Evolutionary conservation across 1,140 invertebrate species (phyloP), one percentile per base, ranked within the genome.

Genomic region (Papilio polytes): DNA sequence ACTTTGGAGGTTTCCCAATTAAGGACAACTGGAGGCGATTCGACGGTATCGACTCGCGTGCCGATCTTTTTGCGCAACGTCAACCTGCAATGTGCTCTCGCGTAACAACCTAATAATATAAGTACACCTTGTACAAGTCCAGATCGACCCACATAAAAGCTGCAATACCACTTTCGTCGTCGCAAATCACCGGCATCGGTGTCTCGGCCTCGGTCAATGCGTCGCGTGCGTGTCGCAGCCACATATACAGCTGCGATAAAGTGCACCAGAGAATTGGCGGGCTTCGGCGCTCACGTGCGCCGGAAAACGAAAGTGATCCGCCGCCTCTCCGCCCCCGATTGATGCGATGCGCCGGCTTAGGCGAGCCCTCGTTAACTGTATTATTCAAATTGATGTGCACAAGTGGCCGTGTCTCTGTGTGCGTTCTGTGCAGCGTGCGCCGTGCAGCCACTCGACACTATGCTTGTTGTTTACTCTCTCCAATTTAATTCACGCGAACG

Each of bases 151-250:
- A 93, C 91, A 94, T 93, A 94, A 94, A 94, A 92, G 92, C 87
- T 91, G 94, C 89, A 92, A 90, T 94, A 93, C 94, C 94, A 95
- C 94, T 95, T 95, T 95, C 94, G 91, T 87, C 90, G 90, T 94
- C 89, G 92, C 92, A 94, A 94, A 94, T 94, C 92, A 92, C 89
- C 86, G 89, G 84, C 85, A 87, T 85, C 85, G 86, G 89, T 91
- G 92, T 92, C 93, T 92, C 93, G 92, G 91, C 92, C 93, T 93
- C 93, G 92, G 93, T 94, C 92, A 94, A 89, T 91, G 92, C 87
- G 90, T 91, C 89, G 91, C 89, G 90, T 91, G 91, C 86, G 89
- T 90, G 91, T 91, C 86, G 92, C 92, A 90, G 92, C 90, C 90
- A 90, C 92, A 93, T 94, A 91, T 94, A 94, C 89, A 92, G 91